Conservation (phyloP, 2,797 vertebrate genomes). For the Megaceryle alcyon region DNA sequence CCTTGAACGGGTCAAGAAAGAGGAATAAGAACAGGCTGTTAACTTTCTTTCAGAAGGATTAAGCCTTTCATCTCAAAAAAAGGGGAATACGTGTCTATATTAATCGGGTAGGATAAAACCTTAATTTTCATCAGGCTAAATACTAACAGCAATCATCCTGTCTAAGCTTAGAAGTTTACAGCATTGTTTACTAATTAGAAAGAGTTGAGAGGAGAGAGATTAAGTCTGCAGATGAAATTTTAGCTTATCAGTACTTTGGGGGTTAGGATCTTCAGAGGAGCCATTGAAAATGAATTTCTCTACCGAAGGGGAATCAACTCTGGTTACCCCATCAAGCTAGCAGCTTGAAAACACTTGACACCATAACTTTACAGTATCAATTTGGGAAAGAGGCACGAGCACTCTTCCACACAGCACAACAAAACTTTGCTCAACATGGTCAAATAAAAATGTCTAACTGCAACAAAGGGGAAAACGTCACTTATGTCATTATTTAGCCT, state of each 20-base stretch:
- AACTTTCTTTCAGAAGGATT: background rate
- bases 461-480: fast-evolving
- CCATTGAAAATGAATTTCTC: background rate
- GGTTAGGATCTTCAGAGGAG: background rate
- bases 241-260: background rate
- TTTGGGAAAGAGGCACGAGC: background rate
- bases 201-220: background rate
- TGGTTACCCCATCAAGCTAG: background rate
- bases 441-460: background rate
- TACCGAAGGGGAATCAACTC: background rate
- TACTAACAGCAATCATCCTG: background rate
- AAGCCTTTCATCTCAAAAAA: background rate
- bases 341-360: background rate
- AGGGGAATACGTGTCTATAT: fast-evolving
- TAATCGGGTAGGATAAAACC: background rate
- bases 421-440: background rate
- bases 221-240: background rate
- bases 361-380: fast-evolving
- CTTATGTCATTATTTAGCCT: background rate
- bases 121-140: background rate
- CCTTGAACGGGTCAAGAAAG: background rate
- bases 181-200: background rate
- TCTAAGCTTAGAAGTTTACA: background rate
- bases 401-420: background rate
- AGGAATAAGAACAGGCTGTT: background rate